Evolutionary conservation across 1,140 invertebrate species (phyloP).

Genomic region (Drosophila sp.): DNA sequence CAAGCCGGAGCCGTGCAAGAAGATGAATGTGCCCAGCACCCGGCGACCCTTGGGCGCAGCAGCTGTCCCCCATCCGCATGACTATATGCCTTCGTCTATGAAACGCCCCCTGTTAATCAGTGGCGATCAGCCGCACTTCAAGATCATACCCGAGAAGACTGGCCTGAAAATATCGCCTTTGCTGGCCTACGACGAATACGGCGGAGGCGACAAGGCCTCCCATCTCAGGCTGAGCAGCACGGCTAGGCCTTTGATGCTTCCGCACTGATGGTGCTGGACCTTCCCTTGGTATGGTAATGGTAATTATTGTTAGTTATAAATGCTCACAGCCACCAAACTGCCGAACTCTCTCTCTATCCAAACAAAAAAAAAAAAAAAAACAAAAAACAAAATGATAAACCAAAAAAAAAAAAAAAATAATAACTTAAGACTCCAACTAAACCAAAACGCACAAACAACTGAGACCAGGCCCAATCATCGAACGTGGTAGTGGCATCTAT

Average conservation of each 20-base stretch:
- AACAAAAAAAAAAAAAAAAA: conserved; percentile 11
- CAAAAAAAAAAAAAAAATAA: conserved; percentile 16
- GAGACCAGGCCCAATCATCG: conserved; percentile 19
- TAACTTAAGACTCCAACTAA: conserved; percentile 44
- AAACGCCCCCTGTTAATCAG: conserved; percentile 84
- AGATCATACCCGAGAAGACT: conserved; percentile 84
- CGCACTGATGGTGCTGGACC: conserved; percentile 83
- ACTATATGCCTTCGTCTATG: conserved; percentile 84
- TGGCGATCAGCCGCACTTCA: conserved; percentile 83
- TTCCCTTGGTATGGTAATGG: conserved; percentile 83
- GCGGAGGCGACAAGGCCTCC: conserved; percentile 57
- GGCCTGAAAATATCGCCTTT: conserved; percentile 84
- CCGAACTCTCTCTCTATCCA: conserved; percentile 13
- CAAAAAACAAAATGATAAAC: not conserved
- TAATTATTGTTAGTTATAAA: conserved; percentile 70
- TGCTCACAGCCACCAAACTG: conserved; percentile 35
- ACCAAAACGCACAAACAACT: not conserved
- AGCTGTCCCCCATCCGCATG: conserved; percentile 43
- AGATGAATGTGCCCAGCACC: conserved; percentile 82
- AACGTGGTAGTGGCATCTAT: conserved; percentile 14
- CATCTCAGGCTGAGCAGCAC: conserved; percentile 80
- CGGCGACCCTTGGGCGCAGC: conserved; percentile 64
- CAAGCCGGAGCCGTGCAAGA: conserved; percentile 83
- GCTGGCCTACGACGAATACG: conserved; percentile 78
- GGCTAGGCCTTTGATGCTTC: conserved; percentile 78